Base-by-base conservation (phyloP, 2,797 vertebrate species). In the Pantherophis vulpinus region DNA sequence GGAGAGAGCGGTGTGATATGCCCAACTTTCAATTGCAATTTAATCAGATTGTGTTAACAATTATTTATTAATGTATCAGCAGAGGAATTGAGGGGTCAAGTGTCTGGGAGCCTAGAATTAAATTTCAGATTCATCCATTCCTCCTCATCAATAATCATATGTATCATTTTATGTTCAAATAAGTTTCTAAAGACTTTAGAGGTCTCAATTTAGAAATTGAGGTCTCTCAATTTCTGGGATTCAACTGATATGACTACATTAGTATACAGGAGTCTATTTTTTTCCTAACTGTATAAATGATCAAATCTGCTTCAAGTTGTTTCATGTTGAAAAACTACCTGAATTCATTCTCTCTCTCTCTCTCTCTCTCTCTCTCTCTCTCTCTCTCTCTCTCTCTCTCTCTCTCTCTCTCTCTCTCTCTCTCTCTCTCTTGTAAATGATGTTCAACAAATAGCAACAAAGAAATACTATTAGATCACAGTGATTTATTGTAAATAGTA, bases 401-500 rank as follows among this genome's bases (percentile, higher is more conserved):
- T 91, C 91, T 92, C n/a, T n/a, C n/a, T n/a, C n/a, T n/a, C n/a
- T n/a, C n/a, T n/a, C 83, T 91, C 27, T 91, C 11, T 29, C 3
- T 9, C 4, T 9, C 13, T 91, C 16, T 92, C 59, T 91, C 91
- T 92, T 96, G 95, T 92, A 96, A 94, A 92, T 96, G 93, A 14
- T 88, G 10, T 96, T 96, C 94, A 95, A 93, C 91, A 93, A 92
- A 91, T 96, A 93, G 91, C 93, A 95, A 91, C 55, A 92, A 95
- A 97, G 95, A 58, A 94, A 54, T 91, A 89, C 83, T 90, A 83
- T 86, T 91, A 92, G 87, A 92, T 89, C 96, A 70, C 86, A 91
- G 93, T 90, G 95, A 96, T 90, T 95, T 96, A 91, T 66, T 95
- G 92, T 90, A 96, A 96, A 95, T 97, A 95, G 95, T 74, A 96